Conservation (phyloP, 2,797 vertebrate genomes). For the Nyctalus aviator region DNA sequence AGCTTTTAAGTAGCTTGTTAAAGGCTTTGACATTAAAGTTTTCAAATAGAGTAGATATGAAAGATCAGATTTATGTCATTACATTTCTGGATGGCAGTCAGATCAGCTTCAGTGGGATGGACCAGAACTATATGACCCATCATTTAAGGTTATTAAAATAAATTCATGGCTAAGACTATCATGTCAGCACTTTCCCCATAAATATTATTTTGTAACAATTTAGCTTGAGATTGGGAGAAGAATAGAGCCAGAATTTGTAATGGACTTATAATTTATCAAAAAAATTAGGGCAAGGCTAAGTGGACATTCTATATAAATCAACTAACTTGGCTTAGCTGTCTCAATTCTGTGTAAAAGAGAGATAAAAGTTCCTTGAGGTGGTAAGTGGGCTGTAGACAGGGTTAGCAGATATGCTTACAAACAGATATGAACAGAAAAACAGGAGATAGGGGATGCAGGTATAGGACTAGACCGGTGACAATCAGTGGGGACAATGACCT, state of each 20-base stretch:
- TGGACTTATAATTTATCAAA: not conserved
- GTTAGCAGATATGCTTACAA: too few relatives aligned
- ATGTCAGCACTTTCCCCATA: not conserved
- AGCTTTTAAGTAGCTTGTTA: not conserved
- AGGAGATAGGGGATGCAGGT: not conserved
- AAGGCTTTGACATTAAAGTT: not conserved
- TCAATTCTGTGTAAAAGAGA: not conserved
- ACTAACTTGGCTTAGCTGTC: not conserved
- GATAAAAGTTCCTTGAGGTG: not conserved
- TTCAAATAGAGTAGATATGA: not conserved
- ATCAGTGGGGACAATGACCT: not conserved
- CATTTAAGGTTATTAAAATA: not conserved
- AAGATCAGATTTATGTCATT: not conserved
- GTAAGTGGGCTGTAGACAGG: not conserved
- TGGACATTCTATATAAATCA: not conserved
- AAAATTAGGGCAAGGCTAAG: not conserved
- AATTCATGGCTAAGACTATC: not conserved
- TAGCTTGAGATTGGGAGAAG: not conserved
- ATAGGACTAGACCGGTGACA: not conserved
- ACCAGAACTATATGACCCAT: not conserved
- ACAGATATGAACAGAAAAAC: not conserved
- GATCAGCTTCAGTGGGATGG: not conserved
- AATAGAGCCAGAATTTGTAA: not conserved
- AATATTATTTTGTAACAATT: not conserved
- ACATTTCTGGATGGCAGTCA: not conserved